Percentiles rank a stretch among this genome's conserved stretches.
phyloP scores from a whole-genome alignment of 92 coral and sea anemone genomes.

The Heteractis magnifica region DNA sequence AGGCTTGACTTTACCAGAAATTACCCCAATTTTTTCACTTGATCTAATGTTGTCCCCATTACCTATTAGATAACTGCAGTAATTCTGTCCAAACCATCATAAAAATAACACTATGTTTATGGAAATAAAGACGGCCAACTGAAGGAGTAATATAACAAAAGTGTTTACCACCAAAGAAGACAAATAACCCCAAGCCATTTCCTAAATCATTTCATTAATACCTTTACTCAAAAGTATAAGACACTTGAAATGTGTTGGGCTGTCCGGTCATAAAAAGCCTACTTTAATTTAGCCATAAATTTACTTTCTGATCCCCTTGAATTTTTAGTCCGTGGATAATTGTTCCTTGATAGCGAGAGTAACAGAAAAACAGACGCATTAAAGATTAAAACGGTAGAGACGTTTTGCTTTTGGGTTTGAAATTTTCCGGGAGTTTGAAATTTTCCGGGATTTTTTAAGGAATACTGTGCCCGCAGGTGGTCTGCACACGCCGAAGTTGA shows the following conservation, averaged over 20 bases:
- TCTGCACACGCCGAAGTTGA: neutral
- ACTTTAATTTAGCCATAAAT: conserved; percentile 16
- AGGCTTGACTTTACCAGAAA: too few relatives aligned
- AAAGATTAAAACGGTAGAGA: conserved; percentile 19
- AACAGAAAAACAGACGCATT: neutral
- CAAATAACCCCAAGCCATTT: neutral
- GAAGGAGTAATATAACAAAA: neutral
- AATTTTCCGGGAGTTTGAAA: neutral
- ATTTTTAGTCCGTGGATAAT: neutral
- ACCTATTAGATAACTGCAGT: too few relatives aligned
- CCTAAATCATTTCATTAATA: conserved; percentile 10
- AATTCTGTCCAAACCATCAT: too few relatives aligned
- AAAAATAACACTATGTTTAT: neutral
- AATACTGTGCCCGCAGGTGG: neutral
- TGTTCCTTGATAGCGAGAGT: conserved; percentile 3
- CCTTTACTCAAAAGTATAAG: neutral
- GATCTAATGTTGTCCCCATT: too few relatives aligned
- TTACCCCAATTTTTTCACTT: too few relatives aligned
- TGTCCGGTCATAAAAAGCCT: conserved; percentile 33
- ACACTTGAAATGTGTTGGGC: conserved; percentile 24
- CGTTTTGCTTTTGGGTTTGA: neutral
- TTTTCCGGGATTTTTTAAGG: neutral
- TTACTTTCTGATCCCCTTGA: neutral
- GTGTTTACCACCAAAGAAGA: neutral
- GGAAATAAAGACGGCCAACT: neutral